Evolutionary conservation across 2,888 invertebrate genomes (phyloP).

Genomic region (Eupithecia dodoneata): DNA sequence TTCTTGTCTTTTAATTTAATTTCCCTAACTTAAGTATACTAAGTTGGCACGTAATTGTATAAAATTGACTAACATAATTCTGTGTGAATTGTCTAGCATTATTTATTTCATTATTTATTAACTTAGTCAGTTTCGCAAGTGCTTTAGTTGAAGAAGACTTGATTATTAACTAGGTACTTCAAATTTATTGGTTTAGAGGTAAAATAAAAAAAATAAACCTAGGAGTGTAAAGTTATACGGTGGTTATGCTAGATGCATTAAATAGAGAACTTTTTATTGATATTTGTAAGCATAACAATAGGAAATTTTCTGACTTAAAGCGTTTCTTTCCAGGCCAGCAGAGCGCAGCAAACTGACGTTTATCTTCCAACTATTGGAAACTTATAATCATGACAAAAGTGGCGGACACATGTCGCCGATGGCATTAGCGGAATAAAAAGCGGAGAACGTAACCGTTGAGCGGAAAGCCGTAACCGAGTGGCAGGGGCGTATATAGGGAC

Average conservation of each 20-base stretch:
- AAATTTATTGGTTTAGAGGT: background rate
- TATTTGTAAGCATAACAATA: constrained; percentile 15
- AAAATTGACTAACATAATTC: too few relatives aligned
- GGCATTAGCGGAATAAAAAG: constrained; percentile 69
- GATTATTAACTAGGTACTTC: background rate
- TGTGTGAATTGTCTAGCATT: too few relatives aligned
- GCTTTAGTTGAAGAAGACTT: background rate
- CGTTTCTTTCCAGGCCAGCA: constrained; percentile 42
- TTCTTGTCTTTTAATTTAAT: background rate
- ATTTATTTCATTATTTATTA: background rate
- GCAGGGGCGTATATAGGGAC: constrained; percentile 21
- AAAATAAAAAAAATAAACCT: too few relatives aligned
- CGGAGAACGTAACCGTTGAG: constrained; percentile 57
- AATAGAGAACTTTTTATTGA: background rate
- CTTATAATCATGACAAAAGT: constrained; percentile 68
- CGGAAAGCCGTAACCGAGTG: constrained; percentile 51
- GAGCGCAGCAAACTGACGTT: constrained; percentile 48
- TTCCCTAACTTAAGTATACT: background rate
- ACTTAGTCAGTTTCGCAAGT: background rate
- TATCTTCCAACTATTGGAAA: constrained; percentile 49
- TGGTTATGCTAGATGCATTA: background rate
- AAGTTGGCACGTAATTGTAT: too few relatives aligned
- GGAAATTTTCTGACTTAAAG: constrained; percentile 36
- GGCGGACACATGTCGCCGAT: constrained; percentile 66
- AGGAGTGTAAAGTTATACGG: too few relatives aligned